phyloP scores from a whole-genome alignment of 2,888 invertebrate genomes.

The Tetragnatha montana region DNA sequence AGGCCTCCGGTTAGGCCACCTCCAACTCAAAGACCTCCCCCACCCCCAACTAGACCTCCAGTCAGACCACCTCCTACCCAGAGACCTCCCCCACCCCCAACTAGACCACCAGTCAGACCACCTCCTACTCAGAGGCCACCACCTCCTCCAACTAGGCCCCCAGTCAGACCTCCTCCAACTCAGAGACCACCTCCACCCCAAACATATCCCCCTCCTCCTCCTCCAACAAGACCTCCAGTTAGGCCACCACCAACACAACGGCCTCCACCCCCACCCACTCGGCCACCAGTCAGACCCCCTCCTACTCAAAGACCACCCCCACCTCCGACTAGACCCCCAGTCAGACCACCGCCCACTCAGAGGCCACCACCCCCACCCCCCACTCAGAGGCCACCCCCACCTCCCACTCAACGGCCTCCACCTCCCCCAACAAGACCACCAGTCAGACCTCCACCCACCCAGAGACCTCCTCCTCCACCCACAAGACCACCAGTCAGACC shows the following conservation, averaged over 20 bases:
- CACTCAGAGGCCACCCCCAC: constrained; percentile 10
- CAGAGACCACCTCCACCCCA: constrained; percentile 39
- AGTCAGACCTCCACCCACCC: constrained; percentile 72
- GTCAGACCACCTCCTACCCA: constrained; percentile 8
- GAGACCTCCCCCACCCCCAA: constrained; percentile 6
- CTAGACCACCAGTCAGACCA: constrained; percentile 52
- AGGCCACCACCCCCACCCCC: constrained; percentile 43
- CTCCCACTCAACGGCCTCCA: not conserved
- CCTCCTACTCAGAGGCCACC: constrained; percentile 67
- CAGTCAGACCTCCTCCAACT: constrained; percentile 64
- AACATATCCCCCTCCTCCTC: constrained; percentile 30
- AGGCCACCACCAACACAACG: constrained; percentile 38
- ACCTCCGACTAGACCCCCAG: constrained; percentile 6
- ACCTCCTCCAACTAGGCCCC: constrained; percentile 6
- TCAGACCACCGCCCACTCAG: constrained; percentile 16
- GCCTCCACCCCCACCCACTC: constrained; percentile 1
- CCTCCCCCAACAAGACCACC: constrained; percentile 67
- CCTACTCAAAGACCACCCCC: constrained; percentile 36
- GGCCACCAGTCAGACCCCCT: constrained; percentile 17
- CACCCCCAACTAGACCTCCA: constrained; percentile 20
- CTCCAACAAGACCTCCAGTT: constrained; percentile 37
- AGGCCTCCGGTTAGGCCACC: constrained; percentile 16
- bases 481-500: constrained; percentile 14
- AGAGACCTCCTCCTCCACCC: constrained; percentile 32
- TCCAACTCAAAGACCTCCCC: constrained; percentile 14